Evolutionary conservation across 2,797 vertebrate genomes (phyloP).

Genomic region (Myotis findleyi): DNA sequence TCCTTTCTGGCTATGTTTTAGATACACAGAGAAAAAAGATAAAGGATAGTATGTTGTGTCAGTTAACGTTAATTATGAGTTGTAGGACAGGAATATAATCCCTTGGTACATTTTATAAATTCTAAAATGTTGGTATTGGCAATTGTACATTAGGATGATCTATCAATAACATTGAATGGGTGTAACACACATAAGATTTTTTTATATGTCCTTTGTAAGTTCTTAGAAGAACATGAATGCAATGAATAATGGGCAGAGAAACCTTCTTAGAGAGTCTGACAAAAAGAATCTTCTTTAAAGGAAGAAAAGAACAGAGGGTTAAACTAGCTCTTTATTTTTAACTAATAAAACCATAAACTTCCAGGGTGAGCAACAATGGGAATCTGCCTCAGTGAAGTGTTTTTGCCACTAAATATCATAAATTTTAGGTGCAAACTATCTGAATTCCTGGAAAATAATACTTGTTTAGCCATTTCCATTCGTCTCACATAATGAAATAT

Average conservation of each 20-base stretch:
- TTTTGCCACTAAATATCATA: background rate
- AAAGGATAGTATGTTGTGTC: background rate
- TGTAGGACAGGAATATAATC: background rate
- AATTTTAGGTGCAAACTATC: background rate
- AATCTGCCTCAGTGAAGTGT: background rate
- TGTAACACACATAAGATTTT: background rate
- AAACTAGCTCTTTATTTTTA: background rate
- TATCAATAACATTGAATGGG: background rate
- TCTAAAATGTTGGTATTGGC: background rate
- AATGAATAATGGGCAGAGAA: background rate
- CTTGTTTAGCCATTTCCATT: background rate
- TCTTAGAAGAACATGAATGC: background rate
- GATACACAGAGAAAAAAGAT: background rate
- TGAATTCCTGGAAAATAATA: constrained; percentile 8
- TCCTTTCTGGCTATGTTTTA: background rate
- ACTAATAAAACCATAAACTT: background rate
- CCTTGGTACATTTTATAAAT: background rate
- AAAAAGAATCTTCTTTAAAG: background rate
- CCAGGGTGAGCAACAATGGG: background rate
- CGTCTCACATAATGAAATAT: background rate
- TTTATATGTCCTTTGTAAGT: background rate
- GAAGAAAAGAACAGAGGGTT: background rate
- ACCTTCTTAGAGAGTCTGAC: background rate
- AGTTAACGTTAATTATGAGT: background rate
- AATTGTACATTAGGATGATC: background rate